Evolutionary conservation across 2,888 invertebrate genomes (phyloP).

Genomic region (Meta bourneti): DNA sequence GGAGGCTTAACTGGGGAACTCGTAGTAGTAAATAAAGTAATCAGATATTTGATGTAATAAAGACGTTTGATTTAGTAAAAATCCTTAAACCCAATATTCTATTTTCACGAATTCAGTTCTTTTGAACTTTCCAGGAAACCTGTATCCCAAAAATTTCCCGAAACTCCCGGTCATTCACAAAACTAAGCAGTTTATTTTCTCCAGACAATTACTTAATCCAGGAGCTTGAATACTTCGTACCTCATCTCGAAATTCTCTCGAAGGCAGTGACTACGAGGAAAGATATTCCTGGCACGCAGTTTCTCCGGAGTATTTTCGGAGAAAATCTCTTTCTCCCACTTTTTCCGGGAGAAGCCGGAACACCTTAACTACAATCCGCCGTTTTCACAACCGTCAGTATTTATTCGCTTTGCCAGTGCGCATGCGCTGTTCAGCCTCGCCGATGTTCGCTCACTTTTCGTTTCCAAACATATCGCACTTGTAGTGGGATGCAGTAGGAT

Average conservation of each 20-base stretch:
- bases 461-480: slow-evolving; percentile 26
- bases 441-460: slow-evolving; percentile 20
- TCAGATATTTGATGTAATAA: too few relatives aligned
- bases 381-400: neutral
- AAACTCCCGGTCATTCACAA: neutral
- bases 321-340: slow-evolving; percentile 1
- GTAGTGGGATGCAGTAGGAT: slow-evolving; percentile 10
- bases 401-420: slow-evolving; percentile 7
- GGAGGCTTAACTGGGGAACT: too few relatives aligned
- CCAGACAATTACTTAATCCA: neutral
- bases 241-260: neutral
- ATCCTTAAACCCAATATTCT: too few relatives aligned
- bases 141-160: neutral
- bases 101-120: neutral
- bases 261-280: neutral
- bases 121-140: neutral
- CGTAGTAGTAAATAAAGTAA: too few relatives aligned
- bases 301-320: neutral
- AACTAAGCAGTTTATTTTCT: neutral
- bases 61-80: too few relatives aligned
- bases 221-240: too few relatives aligned
- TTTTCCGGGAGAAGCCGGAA: neutral
- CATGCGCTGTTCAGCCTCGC: slow-evolving; percentile 14
- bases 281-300: neutral
- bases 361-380: neutral